Base-by-base conservation (phyloP, 2,888 invertebrate genomes). In the Boloria euphrosyne region DNA sequence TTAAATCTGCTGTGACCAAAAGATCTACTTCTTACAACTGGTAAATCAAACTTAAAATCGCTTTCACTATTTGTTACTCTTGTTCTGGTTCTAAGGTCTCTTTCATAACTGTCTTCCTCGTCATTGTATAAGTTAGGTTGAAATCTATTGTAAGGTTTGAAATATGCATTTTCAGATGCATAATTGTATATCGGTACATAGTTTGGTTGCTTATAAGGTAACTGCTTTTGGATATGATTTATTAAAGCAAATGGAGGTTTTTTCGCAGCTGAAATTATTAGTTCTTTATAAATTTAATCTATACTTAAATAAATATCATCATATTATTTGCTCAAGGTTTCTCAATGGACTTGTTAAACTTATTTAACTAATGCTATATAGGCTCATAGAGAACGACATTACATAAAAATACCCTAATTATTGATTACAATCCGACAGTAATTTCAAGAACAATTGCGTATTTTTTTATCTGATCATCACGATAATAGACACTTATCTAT, bases 161-260 rank as follows among this genome's bases (percentile, higher is more conserved):
- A 75, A 58, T 73, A 72, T 14, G 73, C 74, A 18, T 73, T 68
- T 38, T 72, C 62, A 16, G 86, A 80, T 4, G 70, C 76, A 61
- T 79, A 83, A 69, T 80, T 79, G 57, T 83, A 78, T n/a, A 83
- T 68, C 0, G 83, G 82, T 1, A 75, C 73, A 43, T 81, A 83
- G 49, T 80, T 74, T 0, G 83, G 80, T 18, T 81, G 76, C 4
- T 83, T 80, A 51, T 65, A 43, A 18, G 72, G 65, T n/a, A 47
- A 27, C 4, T n/a, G 46, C n/a, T 4, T 22, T 7, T 10, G n/a
- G 6, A 57, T 46, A 13, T 16, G 18, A n/a, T 47, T 63, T 49
- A 22, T 16, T n/a, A 43, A 49, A 1, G 66, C 49, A 67, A 74
- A 75, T 43, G 73, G 68, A 38, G 74, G 61, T 31, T 68, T 57